Evolutionary conservation across 2,888 invertebrate genomes (phyloP).

Genomic region (Tachina fera): DNA sequence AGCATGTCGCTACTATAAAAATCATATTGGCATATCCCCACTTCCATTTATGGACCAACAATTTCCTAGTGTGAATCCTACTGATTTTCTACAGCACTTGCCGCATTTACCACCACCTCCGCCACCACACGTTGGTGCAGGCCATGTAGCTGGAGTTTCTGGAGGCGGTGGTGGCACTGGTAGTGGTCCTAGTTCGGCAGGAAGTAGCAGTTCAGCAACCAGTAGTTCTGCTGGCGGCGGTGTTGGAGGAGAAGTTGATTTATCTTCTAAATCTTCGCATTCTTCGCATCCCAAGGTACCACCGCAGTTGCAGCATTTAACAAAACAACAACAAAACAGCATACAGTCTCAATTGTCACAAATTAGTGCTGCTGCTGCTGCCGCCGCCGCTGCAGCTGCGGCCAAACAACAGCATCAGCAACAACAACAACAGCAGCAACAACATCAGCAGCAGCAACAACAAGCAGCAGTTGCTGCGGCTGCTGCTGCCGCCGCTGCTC

Average conservation of each 20-base stretch:
- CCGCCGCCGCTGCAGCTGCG: slow-evolving; percentile 76
- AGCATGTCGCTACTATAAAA: slow-evolving; percentile 93
- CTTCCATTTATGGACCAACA: slow-evolving; percentile 82
- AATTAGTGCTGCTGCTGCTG: slow-evolving; percentile 75
- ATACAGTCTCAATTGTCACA: slow-evolving; percentile 80
- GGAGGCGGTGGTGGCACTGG: slow-evolving; percentile 70
- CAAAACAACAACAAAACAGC: slow-evolving; percentile 81
- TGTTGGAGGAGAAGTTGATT: slow-evolving; percentile 79
- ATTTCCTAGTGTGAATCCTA: slow-evolving; percentile 84
- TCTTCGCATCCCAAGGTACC: slow-evolving; percentile 74
- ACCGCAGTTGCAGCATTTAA: slow-evolving; percentile 79
- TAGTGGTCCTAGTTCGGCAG: slow-evolving; percentile 63
- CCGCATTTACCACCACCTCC: slow-evolving; percentile 79
- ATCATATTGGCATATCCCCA: slow-evolving; percentile 87
- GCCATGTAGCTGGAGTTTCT: slow-evolving; percentile 66
- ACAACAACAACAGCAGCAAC: slow-evolving; percentile 82
- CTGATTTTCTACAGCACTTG: slow-evolving; percentile 88
- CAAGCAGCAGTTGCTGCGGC: slow-evolving; percentile 74
- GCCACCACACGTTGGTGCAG: slow-evolving; percentile 78
- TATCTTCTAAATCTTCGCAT: slow-evolving; percentile 77
- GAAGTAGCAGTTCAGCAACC: slow-evolving; percentile 72
- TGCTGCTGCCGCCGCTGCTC: slow-evolving; percentile 80
- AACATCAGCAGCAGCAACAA: slow-evolving; percentile 74
- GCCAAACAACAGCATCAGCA: slow-evolving; percentile 77
- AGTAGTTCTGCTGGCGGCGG: slow-evolving; percentile 70